Percentiles rank a stretch among this genome's conserved stretches.
These are phyloP conservation scores for Lophochroa leadbeateri DNA, from an alignment of 2,113 vertebrate species.

Conservation along the genomic window DNA sequence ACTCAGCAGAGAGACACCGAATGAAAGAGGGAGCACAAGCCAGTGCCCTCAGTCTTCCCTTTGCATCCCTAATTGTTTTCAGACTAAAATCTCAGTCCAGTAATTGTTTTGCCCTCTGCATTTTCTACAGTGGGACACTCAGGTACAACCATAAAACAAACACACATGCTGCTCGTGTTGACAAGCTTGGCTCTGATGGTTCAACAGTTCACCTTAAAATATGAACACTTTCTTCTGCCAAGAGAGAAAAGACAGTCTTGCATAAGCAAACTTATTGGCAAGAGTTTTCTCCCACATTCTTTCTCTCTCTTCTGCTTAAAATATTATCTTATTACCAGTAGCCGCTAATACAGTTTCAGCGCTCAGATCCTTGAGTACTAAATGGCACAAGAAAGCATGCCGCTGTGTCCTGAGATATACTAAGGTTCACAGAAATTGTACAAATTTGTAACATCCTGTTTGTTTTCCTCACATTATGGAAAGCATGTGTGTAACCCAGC, in stretches of 20 bases:
- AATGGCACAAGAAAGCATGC: neutral
- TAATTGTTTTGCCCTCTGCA: neutral
- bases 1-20: accelerated
- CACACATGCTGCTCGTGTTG: neutral
- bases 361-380: neutral
- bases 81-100: neutral
- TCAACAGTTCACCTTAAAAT: neutral
- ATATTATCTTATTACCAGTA: neutral
- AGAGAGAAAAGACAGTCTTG: neutral
- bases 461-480: neutral
- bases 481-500: neutral
- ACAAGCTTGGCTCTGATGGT: neutral
- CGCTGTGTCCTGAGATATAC: accelerated
- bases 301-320: neutral
- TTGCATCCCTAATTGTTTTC: neutral
- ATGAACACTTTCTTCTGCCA: neutral
- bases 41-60: neutral
- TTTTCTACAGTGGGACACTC: neutral
- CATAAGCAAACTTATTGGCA: neutral
- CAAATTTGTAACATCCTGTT: neutral
- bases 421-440: neutral
- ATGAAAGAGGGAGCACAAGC: neutral
- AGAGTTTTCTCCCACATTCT: neutral
- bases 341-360: neutral
- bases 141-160: accelerated